Conservation (phyloP, 2,888 invertebrate genomes). For the Mesorhabditis sp. region DNA sequence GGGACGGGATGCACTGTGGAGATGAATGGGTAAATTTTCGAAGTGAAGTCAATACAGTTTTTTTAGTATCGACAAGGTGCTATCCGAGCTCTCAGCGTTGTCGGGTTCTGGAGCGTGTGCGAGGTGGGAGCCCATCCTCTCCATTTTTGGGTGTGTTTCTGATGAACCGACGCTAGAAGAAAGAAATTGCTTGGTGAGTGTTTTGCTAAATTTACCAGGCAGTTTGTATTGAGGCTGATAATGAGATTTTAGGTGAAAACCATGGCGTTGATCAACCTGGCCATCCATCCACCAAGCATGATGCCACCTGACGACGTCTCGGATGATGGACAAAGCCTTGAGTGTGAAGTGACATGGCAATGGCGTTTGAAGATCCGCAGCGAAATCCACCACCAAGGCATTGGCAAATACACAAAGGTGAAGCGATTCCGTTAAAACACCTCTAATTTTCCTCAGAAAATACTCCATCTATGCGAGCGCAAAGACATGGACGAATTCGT, state of each 20-base stretch:
- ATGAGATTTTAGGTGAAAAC: neutral
- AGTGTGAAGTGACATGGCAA: neutral
- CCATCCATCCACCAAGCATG: neutral
- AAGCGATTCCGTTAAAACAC: neutral
- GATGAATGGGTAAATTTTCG: slow-evolving; percentile 4
- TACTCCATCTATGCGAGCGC: neutral
- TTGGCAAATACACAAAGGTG: neutral
- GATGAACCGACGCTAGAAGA: neutral
- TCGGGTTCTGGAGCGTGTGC: neutral
- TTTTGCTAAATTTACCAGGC: neutral
- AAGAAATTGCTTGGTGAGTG: neutral
- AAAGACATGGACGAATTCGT: neutral
- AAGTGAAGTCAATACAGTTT: neutral
- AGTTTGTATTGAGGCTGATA: too few species aligned
- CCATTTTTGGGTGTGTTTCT: neutral
- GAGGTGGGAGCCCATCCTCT: neutral
- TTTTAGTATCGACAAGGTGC: slow-evolving; percentile 1
- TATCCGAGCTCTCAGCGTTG: neutral
- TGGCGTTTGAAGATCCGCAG: neutral
- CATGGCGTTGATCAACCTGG: neutral
- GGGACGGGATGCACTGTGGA: neutral
- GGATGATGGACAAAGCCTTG: neutral
- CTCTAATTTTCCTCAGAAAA: neutral
- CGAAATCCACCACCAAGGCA: neutral
- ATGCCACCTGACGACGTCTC: neutral